phyloP scores from a whole-genome alignment of 2,888 invertebrate genomes.

The Barypeithes pellucidus region DNA sequence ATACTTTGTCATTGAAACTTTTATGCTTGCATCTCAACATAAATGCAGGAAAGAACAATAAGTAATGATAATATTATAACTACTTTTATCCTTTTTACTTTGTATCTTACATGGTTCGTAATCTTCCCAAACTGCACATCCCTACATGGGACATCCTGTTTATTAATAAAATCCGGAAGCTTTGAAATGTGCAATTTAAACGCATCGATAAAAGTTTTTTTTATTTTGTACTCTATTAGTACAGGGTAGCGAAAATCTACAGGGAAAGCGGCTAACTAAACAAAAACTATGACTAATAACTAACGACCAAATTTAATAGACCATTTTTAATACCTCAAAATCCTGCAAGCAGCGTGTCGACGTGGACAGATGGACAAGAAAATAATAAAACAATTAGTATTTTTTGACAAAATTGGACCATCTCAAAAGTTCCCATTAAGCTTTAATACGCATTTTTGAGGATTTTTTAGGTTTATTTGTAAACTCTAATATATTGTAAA shows the following conservation, averaged over 20 bases:
- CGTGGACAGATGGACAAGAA: constrained; percentile 73
- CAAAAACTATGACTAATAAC: constrained; percentile 68
- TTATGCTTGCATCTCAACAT: no score
- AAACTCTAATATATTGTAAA: no score
- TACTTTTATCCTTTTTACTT: no score
- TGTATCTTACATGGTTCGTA: no score
- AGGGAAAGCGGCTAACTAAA: constrained; percentile 71
- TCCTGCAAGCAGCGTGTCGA: constrained; percentile 82
- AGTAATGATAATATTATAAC: no score
- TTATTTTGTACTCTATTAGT: constrained; percentile 53
- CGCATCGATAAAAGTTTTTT: constrained; percentile 9
- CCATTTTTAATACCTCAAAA: constrained; percentile 83
- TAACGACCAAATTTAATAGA: constrained; percentile 69
- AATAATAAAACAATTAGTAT: constrained; percentile 77
- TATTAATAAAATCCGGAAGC: not conserved
- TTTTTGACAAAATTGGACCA: constrained; percentile 82
- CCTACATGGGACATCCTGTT: no score
- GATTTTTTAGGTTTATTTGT: constrained; percentile 21
- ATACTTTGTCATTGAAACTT: no score
- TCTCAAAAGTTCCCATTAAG: constrained; percentile 91
- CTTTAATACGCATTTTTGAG: constrained; percentile 61
- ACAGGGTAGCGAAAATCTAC: constrained; percentile 67
- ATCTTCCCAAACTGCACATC: no score
- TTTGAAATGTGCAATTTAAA: constrained; percentile 43
- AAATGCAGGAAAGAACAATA: no score